Conservation (phyloP, 1,140 invertebrate species). For the Thaumetopoea pityocampa region DNA sequence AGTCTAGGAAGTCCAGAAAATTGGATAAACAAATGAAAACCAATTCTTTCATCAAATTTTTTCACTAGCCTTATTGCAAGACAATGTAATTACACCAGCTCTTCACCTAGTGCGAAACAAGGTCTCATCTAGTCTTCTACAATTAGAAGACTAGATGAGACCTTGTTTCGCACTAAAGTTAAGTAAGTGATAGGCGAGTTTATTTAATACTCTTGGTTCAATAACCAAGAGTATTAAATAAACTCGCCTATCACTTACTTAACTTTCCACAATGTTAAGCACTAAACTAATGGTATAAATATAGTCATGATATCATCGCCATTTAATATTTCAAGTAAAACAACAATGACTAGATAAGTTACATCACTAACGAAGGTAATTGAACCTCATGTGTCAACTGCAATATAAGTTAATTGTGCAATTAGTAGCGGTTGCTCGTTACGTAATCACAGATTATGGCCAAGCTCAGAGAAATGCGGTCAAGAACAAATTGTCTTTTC, state of each 20-base stretch:
- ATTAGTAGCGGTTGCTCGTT: slow-evolving; percentile 16
- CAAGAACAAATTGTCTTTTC: slow-evolving; percentile 21
- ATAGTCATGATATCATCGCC: not conserved
- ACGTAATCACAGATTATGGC: slow-evolving; percentile 9
- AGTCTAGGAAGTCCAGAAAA: no score
- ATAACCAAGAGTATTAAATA: no score
- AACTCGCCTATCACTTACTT: not conserved
- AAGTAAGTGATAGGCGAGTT: no score
- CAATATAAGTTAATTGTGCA: slow-evolving; percentile 22
- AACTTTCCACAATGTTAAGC: not conserved
- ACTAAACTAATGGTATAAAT: not conserved
- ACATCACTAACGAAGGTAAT: slow-evolving; percentile 12
- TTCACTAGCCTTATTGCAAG: no score
- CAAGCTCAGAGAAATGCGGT: slow-evolving; percentile 17
- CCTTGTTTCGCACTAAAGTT: no score
- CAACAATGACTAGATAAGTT: slow-evolving; percentile 6
- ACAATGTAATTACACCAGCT: no score
- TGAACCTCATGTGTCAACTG: slow-evolving; percentile 15
- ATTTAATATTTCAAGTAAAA: not conserved
- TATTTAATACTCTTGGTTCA: no score
- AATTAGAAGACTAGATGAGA: no score
- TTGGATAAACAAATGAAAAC: no score
- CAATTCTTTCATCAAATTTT: no score
- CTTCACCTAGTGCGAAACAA: no score
- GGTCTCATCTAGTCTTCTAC: no score